A percentile compares a stretch with the other conserved stretches of the same genome.
Evolutionary conservation across 2,113 vertebrate species (phyloP).

Genomic region (Pterophyllum scalare): DNA sequence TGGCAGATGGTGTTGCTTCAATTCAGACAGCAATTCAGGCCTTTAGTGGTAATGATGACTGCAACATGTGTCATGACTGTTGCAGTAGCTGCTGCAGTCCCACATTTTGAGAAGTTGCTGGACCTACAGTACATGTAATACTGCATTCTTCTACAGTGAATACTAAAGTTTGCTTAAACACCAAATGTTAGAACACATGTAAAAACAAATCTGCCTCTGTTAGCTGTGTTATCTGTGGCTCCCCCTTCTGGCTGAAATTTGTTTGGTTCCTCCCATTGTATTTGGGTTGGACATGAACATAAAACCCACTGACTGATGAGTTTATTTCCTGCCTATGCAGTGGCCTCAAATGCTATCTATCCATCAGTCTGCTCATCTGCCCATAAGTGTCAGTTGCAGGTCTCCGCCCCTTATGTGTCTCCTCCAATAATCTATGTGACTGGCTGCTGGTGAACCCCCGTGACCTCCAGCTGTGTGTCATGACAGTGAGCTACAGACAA

Average conservation of each 20-base stretch:
- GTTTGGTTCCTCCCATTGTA: too few species aligned
- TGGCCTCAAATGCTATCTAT: slow-evolving; percentile 20
- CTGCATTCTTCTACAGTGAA: not conserved
- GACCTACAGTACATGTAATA: not conserved
- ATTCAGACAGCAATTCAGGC: not conserved
- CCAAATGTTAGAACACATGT: not conserved
- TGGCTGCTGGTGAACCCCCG: slow-evolving; percentile 59
- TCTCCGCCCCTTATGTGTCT: slow-evolving; percentile 42
- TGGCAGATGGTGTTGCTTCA: not conserved
- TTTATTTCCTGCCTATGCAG: slow-evolving; percentile 20
- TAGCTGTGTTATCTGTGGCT: not conserved
- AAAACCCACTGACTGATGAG: not conserved
- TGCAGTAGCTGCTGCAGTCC: not conserved
- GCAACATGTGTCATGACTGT: not conserved
- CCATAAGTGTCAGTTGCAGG: slow-evolving; percentile 26
- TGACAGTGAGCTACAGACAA: slow-evolving; percentile 75
- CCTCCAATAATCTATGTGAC: slow-evolving; percentile 65
- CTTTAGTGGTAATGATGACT: not conserved
- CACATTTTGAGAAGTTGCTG: not conserved
- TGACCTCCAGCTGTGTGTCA: slow-evolving; percentile 73
- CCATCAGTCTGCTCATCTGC: slow-evolving; percentile 24
- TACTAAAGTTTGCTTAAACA: not conserved
- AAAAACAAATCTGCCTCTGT: not conserved
- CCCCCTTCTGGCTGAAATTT: not conserved
- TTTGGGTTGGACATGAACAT: not conserved